These are phyloP conservation scores for Paramormyrops hopkinsi DNA, from an alignment of 2,797 vertebrate genomes.

Conservation along the genomic window DNA sequence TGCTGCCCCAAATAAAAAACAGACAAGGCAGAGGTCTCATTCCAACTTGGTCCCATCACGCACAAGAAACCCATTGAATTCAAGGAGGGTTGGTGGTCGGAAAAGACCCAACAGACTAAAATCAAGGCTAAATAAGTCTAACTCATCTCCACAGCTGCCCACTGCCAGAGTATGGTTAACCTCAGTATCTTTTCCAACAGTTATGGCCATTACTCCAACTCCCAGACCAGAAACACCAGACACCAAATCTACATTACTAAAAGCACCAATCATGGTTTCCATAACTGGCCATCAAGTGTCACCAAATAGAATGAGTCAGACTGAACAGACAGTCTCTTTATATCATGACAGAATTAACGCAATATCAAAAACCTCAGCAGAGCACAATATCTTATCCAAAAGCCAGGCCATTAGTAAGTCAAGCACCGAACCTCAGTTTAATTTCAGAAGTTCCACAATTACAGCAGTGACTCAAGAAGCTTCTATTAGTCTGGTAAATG, in stretches of 20 bases:
- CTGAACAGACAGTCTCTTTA: slow-evolving; percentile 41
- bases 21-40: slow-evolving; percentile 26
- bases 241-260: slow-evolving; percentile 28
- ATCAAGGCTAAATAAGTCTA: slow-evolving; percentile 49
- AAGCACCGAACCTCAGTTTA: slow-evolving; percentile 26
- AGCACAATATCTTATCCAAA: slow-evolving; percentile 28
- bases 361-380: slow-evolving; percentile 29
- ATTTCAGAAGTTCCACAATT: slow-evolving; percentile 25
- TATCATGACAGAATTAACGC: slow-evolving; percentile 21
- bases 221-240: slow-evolving; percentile 43
- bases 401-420: slow-evolving; percentile 18
- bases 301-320: slow-evolving; percentile 48
- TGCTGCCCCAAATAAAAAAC: slow-evolving; percentile 17
- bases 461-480: slow-evolving; percentile 33
- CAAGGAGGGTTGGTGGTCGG: slow-evolving; percentile 57
- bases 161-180: slow-evolving; percentile 28
- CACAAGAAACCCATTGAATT: slow-evolving; percentile 36
- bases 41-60: background rate
- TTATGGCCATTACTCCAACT: slow-evolving; percentile 31
- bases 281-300: slow-evolving; percentile 49
- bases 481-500: slow-evolving; percentile 29
- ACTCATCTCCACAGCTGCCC: slow-evolving; percentile 12
- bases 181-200: slow-evolving; percentile 18
- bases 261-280: slow-evolving; percentile 45
- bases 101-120: slow-evolving; percentile 64